Evolutionary conservation across 2,888 invertebrate genomes (phyloP), one percentile per base, ranked within the genome.

Genomic region (Belgica antarctica): DNA sequence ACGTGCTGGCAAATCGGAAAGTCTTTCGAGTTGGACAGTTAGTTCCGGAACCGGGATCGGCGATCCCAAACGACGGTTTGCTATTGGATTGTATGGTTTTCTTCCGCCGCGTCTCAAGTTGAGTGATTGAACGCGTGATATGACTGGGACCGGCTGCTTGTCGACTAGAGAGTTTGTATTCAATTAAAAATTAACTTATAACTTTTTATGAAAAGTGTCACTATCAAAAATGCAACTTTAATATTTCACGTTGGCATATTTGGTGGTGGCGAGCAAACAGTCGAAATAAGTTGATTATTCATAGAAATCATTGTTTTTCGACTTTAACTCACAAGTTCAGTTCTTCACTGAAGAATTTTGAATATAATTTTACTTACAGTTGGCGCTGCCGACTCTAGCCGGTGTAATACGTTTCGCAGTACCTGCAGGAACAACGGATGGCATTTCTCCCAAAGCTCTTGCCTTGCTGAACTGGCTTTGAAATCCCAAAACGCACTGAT

Each of bases 401-500:
- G 62, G 70, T 12, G 70, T 66, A 0, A 83, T 81, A 8, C 82
- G 77, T 73, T 84, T 84, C 1, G 84, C 84, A 73, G 81, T 75
- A 0, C 84, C 83, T 2, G 83, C 83, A 19, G 84, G 84, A 46
- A 83, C 83, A 0, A 75, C 72, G 1, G 76, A 69, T 2, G 77
- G 77, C 68, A 76, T 78, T 34, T 76, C 76, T 34, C 73, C 76
- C 31, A 78, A 77, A 15, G 36, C 2, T 22, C 28, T 19, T 0
- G 80, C 79, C 71, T 82, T 83, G 1, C 83, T 82, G 73, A 84
- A 87, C 73, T 86, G 84, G 71, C 83, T 82, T 78, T 92, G 91
- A 77, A 91, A 92, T 72, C 86, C 84, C 88, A 90, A 88, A 0
- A 90, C 91, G 76, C 92, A 92, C 75, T 87, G 86, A 77, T 91